phyloP scores from a whole-genome alignment of 2,888 invertebrate genomes.

The Lathronympha strigana region DNA sequence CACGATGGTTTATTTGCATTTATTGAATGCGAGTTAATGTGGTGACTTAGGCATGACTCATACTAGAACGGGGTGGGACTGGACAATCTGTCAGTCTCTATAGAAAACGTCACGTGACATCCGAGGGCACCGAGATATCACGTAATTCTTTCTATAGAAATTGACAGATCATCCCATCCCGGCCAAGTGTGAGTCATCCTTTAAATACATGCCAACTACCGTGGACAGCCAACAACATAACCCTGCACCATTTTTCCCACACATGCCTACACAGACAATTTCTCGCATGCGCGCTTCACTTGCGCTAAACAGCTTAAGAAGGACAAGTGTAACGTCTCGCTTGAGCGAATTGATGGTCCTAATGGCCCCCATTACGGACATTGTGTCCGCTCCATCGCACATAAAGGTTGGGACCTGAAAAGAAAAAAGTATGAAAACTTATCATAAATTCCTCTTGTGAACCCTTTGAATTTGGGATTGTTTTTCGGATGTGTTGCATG shows the following conservation, averaged over 20 bases:
- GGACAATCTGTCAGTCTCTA: no score
- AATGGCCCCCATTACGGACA: constrained; percentile 75
- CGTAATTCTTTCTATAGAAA: no score
- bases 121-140: no score
- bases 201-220: no score
- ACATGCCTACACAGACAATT: constrained; percentile 27
- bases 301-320: constrained; percentile 61
- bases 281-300: constrained; percentile 39
- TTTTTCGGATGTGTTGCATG: constrained; percentile 47
- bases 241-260: neutral
- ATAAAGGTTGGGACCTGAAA: constrained; percentile 69
- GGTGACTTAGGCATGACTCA: no score
- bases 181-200: no score
- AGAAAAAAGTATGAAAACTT: constrained; percentile 63
- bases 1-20: no score
- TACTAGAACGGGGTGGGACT: no score
- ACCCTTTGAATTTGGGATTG: constrained; percentile 54
- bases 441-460: constrained; percentile 65
- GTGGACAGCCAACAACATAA: no score
- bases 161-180: no score
- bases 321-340: constrained; percentile 72
- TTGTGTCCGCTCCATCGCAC: constrained; percentile 75
- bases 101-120: no score
- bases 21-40: no score
- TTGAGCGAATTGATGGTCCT: constrained; percentile 74